phyloP scores from a whole-genome alignment of 2,113 vertebrate species.

The Hippocampus barbouri region DNA sequence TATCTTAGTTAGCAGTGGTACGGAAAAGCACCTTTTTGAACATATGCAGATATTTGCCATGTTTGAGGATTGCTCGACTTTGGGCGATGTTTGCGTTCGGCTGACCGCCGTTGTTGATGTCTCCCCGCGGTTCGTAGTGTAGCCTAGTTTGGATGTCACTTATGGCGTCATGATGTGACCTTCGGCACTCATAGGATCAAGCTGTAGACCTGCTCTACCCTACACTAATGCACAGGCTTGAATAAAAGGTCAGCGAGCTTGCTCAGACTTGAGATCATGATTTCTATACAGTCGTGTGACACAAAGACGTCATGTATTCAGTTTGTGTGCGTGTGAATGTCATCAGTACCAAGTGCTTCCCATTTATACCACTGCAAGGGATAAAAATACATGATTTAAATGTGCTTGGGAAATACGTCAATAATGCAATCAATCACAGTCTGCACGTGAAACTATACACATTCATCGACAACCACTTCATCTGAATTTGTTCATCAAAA shows the following conservation, averaged over 20 bases:
- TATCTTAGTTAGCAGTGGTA: no score
- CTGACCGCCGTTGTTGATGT: no score
- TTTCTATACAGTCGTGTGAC: background rate
- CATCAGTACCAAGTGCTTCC: background rate
- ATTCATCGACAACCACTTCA: background rate
- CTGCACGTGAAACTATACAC: background rate
- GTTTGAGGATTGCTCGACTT: no score
- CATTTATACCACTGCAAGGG: background rate
- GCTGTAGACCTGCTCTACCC: conserved; percentile 1
- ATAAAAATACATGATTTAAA: background rate
- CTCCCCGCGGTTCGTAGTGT: background rate
- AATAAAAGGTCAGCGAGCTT: background rate
- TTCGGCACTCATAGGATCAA: conserved; percentile 19
- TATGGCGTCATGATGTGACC: conserved; percentile 1
- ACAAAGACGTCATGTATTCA: background rate
- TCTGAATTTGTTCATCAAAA: background rate
- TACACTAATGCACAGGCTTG: background rate
- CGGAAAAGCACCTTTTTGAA: no score
- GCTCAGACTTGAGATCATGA: background rate
- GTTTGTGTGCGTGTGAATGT: background rate
- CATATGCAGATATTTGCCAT: no score
- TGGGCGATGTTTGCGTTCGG: no score
- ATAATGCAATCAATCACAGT: background rate
- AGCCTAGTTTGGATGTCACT: background rate
- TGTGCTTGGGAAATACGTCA: background rate